Evolutionary conservation across 2,888 invertebrate genomes (phyloP).

Genomic region (Ophraella communa): DNA sequence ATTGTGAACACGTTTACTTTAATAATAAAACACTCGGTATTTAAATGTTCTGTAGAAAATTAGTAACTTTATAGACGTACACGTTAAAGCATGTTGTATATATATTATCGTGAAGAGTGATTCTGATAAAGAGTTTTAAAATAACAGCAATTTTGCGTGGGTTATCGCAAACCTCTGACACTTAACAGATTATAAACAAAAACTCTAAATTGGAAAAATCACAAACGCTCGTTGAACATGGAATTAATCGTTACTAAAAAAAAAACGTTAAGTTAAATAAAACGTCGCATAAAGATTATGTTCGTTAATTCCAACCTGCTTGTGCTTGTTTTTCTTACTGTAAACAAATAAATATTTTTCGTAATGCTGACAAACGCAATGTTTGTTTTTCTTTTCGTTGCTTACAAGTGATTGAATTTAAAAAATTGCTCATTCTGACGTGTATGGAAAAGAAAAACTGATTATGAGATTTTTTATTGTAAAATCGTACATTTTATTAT

Average conservation of each 20-base stretch:
- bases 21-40: not conserved
- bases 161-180: constrained; percentile 34
- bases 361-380: not conserved
- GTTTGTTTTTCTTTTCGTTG: not conserved
- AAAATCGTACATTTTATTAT: not conserved
- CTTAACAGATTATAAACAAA: constrained; percentile 24
- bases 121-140: constrained; percentile 28
- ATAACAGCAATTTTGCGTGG: constrained; percentile 31
- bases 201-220: not conserved
- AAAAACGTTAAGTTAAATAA: not conserved
- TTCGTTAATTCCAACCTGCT: not conserved
- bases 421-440: not conserved
- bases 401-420: not conserved
- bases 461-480: not conserved
- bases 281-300: not conserved
- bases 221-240: not conserved
- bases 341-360: not conserved
- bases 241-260: not conserved
- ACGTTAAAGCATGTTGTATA: not conserved
- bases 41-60: not conserved
- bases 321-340: not conserved
- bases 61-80: not conserved
- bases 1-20: not conserved
- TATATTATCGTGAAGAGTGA: not conserved
- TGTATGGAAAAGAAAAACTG: not conserved